phyloP scores from a whole-genome alignment of 1,140 invertebrate genomes.

The Drosophila sturtevanti region DNA sequence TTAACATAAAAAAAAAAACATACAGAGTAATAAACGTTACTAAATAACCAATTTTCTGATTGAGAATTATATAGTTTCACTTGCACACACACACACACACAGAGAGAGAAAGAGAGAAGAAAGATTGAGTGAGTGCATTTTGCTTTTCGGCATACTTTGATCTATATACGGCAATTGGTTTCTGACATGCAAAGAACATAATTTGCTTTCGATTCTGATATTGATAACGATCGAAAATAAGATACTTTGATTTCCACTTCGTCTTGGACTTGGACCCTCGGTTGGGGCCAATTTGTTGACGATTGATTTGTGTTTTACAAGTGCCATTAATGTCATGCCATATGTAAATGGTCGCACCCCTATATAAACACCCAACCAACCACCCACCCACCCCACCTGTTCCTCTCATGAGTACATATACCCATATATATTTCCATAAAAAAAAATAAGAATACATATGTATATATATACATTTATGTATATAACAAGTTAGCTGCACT shows the following conservation, averaged over 20 bases:
- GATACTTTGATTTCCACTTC: slow-evolving; percentile 15
- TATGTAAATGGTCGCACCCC: background rate
- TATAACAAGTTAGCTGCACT: slow-evolving; percentile 53
- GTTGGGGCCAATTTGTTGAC: slow-evolving; percentile 68
- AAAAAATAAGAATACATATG: no score
- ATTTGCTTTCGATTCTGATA: slow-evolving; percentile 54
- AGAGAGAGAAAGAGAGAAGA: background rate
- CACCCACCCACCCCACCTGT: slow-evolving; percentile 35
- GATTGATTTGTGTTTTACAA: slow-evolving; percentile 75
- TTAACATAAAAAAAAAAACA: slow-evolving; percentile 29
- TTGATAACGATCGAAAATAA: slow-evolving; percentile 65
- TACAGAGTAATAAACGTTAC: slow-evolving; percentile 30
- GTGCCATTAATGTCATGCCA: slow-evolving; percentile 69
- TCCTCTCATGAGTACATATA: slow-evolving; percentile 5
- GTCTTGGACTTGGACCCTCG: slow-evolving; percentile 58
- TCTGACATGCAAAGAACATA: slow-evolving; percentile 82
- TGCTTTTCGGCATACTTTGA: slow-evolving; percentile 49
- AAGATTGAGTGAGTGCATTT: slow-evolving; percentile 44
- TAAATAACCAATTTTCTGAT: slow-evolving; percentile 62
- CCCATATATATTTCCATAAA: no score
- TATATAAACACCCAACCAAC: background rate
- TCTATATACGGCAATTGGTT: slow-evolving; percentile 65
- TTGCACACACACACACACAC: slow-evolving; percentile 12
- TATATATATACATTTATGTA: no score
- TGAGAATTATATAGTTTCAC: slow-evolving; percentile 51